A percentile compares a stretch with the other conserved stretches of the same genome.
Evolutionary conservation across 2,888 invertebrate genomes (phyloP).

Genomic region (Heliconius cydno): DNA sequence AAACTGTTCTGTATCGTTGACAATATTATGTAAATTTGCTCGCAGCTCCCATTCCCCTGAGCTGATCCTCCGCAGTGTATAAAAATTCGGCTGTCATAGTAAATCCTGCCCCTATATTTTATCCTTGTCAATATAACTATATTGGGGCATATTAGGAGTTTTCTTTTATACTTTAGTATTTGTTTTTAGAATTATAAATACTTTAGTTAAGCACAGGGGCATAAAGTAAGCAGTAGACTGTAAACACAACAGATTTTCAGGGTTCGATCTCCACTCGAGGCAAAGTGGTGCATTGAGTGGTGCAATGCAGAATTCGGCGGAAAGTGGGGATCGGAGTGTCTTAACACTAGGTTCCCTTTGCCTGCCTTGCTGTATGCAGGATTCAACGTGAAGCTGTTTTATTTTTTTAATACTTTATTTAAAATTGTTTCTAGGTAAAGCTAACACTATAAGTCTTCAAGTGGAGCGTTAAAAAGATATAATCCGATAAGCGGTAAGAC

Average conservation of each 20-base stretch:
- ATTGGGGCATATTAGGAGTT: background rate
- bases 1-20: conserved; percentile 56
- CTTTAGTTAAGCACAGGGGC: too few species aligned
- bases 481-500: conserved; percentile 41
- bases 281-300: too few species aligned
- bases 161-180: conserved; percentile 15
- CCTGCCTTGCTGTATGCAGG: too few species aligned
- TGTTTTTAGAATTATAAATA: background rate
- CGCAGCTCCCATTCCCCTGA: conserved; percentile 58
- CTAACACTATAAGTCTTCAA: conserved; percentile 11
- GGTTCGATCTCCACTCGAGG: too few species aligned
- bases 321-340: too few species aligned
- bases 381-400: too few species aligned
- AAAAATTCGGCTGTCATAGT: conserved; percentile 57
- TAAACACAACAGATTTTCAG: too few species aligned
- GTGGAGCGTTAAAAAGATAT: conserved; percentile 31
- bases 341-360: too few species aligned
- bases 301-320: too few species aligned
- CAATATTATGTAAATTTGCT: conserved; percentile 67
- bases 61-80: conserved; percentile 57
- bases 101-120: conserved; percentile 58
- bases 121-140: conserved; percentile 32
- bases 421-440: conserved; percentile 23
- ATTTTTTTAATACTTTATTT: background rate
- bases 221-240: too few species aligned